A percentile compares a stretch with the other conserved stretches of the same genome.
Evolutionary conservation across 2,888 invertebrate genomes (phyloP).

Genomic region (Cantharis rufa): DNA sequence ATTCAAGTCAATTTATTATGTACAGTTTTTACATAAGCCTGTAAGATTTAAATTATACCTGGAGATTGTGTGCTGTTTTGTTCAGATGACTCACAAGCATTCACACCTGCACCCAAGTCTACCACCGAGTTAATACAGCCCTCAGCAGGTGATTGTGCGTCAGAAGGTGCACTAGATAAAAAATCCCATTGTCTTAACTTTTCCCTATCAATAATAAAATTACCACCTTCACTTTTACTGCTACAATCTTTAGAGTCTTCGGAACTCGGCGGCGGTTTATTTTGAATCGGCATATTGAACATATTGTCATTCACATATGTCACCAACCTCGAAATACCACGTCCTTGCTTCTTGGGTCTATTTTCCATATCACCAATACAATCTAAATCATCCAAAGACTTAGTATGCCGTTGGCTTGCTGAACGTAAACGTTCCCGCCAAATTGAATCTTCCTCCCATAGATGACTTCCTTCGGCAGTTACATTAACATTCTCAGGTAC

Average conservation of each 20-base stretch:
- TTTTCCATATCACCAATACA: constrained; percentile 51
- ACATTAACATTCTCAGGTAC: constrained; percentile 5
- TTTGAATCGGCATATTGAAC: constrained; percentile 58
- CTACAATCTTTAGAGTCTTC: constrained; percentile 59
- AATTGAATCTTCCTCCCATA: constrained; percentile 82
- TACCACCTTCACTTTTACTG: constrained; percentile 48
- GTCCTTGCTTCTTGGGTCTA: constrained; percentile 45
- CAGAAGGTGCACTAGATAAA: constrained; percentile 73
- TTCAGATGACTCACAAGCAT: constrained; percentile 34
- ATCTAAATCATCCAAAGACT: constrained; percentile 83
- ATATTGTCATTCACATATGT: constrained; percentile 79
- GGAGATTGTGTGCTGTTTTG: constrained; percentile 44
- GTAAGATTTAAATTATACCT: constrained; percentile 44
- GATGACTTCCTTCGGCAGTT: constrained; percentile 66
- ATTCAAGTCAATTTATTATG: constrained; percentile 21
- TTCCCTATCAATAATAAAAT: constrained; percentile 73
- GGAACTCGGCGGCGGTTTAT: constrained; percentile 45
- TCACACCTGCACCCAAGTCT: constrained; percentile 39
- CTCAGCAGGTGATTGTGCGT: constrained; percentile 47
- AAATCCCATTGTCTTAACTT: constrained; percentile 87
- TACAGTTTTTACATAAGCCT: constrained; percentile 41
- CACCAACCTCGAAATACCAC: constrained; percentile 67
- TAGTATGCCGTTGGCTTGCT: constrained; percentile 79
- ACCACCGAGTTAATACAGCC: constrained; percentile 49
- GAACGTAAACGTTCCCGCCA: constrained; percentile 81